A percentile compares a stretch with the other conserved stretches of the same genome.
phyloP scores from a whole-genome alignment of 1,140 invertebrate genomes.

The Diploscapter pachys region DNA sequence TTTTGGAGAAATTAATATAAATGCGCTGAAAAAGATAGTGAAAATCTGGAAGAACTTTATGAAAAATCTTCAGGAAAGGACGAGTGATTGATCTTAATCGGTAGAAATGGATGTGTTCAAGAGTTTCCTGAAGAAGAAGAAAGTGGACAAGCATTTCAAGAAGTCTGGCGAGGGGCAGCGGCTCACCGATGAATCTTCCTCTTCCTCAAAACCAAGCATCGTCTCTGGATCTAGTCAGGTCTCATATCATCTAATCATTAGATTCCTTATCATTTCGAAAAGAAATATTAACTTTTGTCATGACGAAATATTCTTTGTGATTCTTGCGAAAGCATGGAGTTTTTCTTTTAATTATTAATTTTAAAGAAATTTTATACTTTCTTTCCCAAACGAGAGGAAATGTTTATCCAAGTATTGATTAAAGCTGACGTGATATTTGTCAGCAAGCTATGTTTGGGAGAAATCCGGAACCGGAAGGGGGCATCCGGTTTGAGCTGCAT shows the following conservation, averaged over 20 bases:
- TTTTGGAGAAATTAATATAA: not conserved
- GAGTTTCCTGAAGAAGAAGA: constrained; percentile 32
- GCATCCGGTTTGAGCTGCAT: not conserved
- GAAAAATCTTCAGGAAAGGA: constrained; percentile 26
- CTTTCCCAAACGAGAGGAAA: too few species aligned
- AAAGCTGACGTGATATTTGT: too few species aligned
- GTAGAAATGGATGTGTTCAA: constrained; percentile 30
- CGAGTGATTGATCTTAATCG: constrained; percentile 8
- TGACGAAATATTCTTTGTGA: too few species aligned
- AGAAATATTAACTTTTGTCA: too few species aligned
- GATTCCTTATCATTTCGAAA: constrained; percentile 2
- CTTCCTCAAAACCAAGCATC: constrained; percentile 3
- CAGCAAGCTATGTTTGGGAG: too few species aligned
- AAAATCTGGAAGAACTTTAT: not conserved
- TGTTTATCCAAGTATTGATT: too few species aligned
- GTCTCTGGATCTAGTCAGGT: constrained; percentile 20
- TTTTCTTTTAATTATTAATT: constrained; percentile 6
- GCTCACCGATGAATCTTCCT: not conserved
- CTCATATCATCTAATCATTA: not conserved
- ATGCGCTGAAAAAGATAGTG: not conserved
- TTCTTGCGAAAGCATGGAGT: not conserved
- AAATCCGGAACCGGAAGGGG: too few species aligned
- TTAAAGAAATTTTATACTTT: too few species aligned
- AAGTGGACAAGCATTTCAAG: constrained; percentile 29
- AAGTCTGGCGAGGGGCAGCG: constrained; percentile 18